Conservation (phyloP, 2,797 vertebrate species). For the Chromis chromis region DNA sequence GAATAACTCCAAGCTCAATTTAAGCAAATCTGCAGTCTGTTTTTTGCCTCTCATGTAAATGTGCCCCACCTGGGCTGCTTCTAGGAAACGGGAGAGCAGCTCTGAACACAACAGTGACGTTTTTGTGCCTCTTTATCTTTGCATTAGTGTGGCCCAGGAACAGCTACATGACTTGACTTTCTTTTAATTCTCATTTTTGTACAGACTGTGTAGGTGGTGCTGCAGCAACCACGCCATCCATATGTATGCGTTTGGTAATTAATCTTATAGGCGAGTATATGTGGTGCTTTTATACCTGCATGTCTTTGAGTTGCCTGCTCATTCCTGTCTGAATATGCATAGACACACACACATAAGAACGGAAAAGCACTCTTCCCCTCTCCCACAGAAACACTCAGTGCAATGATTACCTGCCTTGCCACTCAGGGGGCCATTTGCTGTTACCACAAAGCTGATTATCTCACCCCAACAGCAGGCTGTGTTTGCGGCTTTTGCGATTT, state of each 20-base stretch:
- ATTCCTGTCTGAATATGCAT: conserved; percentile 63
- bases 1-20: conserved; percentile 54
- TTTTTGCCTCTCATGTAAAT: conserved; percentile 51
- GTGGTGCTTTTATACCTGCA: conserved; percentile 40
- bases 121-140: conserved; percentile 28
- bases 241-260: not conserved
- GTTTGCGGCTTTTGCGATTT: conserved; percentile 77
- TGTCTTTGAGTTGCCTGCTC: conserved; percentile 49
- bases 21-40: conserved; percentile 52
- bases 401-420: conserved; percentile 81
- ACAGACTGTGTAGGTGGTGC: conserved; percentile 24
- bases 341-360: conserved; percentile 42
- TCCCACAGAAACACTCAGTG: conserved; percentile 73
- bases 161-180: not conserved
- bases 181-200: conserved; percentile 5
- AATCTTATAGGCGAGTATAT: conserved; percentile 20
- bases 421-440: conserved; percentile 79
- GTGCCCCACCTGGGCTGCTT: conserved; percentile 40
- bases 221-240: conserved; percentile 10
- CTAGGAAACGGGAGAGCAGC: conserved; percentile 36
- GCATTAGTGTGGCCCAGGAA: not conserved
- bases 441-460: conserved; percentile 81
- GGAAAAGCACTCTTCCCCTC: conserved; percentile 68
- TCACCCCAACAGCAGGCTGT: conserved; percentile 76
- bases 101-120: conserved; percentile 27